Evolutionary conservation across 37 sponge, comb jelly and placozoan species (phyloP).

Genomic region (Haliclona indistincta): DNA sequence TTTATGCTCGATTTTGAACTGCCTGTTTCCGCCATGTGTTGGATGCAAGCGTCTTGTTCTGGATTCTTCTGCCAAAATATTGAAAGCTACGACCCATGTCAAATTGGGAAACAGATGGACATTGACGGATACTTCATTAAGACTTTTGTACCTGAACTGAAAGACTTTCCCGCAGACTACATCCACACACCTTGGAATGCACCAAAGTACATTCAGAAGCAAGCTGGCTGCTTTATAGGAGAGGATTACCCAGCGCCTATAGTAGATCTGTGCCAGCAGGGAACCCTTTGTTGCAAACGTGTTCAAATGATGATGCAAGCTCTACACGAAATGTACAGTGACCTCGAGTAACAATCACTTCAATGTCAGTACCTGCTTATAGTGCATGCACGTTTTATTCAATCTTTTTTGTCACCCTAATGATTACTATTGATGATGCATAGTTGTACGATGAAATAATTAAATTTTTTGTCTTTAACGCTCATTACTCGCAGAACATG

Average conservation of each 20-base stretch:
- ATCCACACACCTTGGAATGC: constrained; percentile 91
- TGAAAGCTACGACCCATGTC: constrained; percentile 54
- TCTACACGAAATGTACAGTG: constrained; percentile 39
- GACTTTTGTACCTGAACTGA: constrained; percentile 73
- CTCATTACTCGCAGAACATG: too few species aligned
- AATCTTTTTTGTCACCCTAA: too few species aligned
- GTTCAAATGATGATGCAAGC: constrained; percentile 47
- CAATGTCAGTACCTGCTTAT: too few species aligned
- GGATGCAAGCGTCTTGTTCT: constrained; percentile 87
- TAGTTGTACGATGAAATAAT: too few species aligned
- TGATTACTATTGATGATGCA: too few species aligned
- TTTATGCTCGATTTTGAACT: constrained; percentile 86
- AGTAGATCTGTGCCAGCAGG: constrained; percentile 49
- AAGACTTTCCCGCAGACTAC: constrained; percentile 73
- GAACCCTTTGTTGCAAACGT: constrained; percentile 68
- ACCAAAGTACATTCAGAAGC: constrained; percentile 64
- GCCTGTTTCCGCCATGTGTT: constrained; percentile 78
- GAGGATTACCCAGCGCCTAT: constrained; percentile 85
- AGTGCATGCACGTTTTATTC: too few species aligned
- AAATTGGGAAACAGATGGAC: constrained; percentile 78
- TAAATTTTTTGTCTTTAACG: too few species aligned
- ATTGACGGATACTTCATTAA: constrained; percentile 76
- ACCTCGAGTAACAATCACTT: too few species aligned
- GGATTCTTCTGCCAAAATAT: constrained; percentile 77
- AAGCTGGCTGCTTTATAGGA: constrained; percentile 83